phyloP scores from a whole-genome alignment of 2,113 vertebrate species.

The Caranx melampygus region DNA sequence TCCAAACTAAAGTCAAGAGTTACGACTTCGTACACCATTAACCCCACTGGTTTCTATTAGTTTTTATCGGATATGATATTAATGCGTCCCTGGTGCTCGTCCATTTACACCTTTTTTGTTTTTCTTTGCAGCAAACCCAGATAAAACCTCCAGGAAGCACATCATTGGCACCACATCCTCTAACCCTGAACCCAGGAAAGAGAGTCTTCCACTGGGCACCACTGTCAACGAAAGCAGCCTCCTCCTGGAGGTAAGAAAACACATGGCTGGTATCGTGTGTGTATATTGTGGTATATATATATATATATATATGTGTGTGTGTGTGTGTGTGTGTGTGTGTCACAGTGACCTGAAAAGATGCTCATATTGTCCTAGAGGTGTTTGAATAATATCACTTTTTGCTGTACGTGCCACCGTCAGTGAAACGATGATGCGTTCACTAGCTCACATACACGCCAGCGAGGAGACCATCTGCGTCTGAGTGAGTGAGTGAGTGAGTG shows the following conservation, averaged over 20 bases:
- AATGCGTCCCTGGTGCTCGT: not conserved
- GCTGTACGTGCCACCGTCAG: not conserved
- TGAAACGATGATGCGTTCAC: not conserved
- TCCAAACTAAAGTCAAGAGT: not conserved
- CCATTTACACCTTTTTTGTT: conserved; percentile 15
- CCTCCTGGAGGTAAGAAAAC: conserved; percentile 90
- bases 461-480: conserved; percentile 23
- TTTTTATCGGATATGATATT: not conserved
- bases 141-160: conserved; percentile 85
- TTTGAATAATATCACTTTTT: not conserved
- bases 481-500: conserved; percentile 15
- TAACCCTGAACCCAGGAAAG: conserved; percentile 82
- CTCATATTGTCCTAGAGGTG: not conserved
- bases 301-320: not conserved
- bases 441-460: not conserved
- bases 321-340: not conserved
- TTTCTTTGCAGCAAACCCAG: conserved; percentile 85
- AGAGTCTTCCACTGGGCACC: conserved; percentile 63
- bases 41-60: not conserved
- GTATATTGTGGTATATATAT: not conserved
- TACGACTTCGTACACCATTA: not conserved
- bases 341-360: conserved; percentile 2
- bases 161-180: conserved; percentile 65
- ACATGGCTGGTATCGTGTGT: conserved; percentile 20
- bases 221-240: conserved; percentile 88